phyloP scores from a whole-genome alignment of 2,888 invertebrate species.

The Chirona hameri region DNA sequence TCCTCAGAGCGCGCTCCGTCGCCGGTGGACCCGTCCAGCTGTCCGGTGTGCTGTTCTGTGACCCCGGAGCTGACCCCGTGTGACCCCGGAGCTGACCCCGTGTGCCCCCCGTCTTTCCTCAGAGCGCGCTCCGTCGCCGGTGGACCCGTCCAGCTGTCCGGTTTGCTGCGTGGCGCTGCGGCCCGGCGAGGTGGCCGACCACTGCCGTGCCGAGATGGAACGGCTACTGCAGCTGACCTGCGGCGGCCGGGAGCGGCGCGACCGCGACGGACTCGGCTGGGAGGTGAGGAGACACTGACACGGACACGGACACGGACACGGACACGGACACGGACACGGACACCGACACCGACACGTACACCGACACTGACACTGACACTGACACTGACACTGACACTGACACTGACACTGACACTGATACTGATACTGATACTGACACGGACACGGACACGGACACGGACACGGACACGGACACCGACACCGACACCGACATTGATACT shows the following conservation, averaged over 20 bases:
- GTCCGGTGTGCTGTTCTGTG: constrained; percentile 54
- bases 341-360: too few relatives aligned
- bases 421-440: too few relatives aligned
- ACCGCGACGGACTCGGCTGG: constrained; percentile 4
- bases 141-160: constrained; percentile 75
- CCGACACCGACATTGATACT: too few relatives aligned
- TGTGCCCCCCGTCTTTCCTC: constrained; percentile 33
- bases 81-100: neutral
- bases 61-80: too few relatives aligned
- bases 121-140: constrained; percentile 58
- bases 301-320: too few relatives aligned
- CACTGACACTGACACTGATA: too few relatives aligned
- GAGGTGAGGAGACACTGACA: neutral
- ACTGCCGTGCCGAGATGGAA: constrained; percentile 74
- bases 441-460: too few relatives aligned
- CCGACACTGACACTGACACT: too few relatives aligned
- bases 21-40: constrained; percentile 66
- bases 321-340: too few relatives aligned
- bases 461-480: too few relatives aligned
- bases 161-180: constrained; percentile 75
- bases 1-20: constrained; percentile 55
- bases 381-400: too few relatives aligned
- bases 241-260: neutral
- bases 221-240: constrained; percentile 51
- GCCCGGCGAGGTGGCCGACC: constrained; percentile 73